These are phyloP conservation scores for Triplophysa yarkandensis DNA, from an alignment of 2,797 vertebrate species.

Conservation along the genomic window DNA sequence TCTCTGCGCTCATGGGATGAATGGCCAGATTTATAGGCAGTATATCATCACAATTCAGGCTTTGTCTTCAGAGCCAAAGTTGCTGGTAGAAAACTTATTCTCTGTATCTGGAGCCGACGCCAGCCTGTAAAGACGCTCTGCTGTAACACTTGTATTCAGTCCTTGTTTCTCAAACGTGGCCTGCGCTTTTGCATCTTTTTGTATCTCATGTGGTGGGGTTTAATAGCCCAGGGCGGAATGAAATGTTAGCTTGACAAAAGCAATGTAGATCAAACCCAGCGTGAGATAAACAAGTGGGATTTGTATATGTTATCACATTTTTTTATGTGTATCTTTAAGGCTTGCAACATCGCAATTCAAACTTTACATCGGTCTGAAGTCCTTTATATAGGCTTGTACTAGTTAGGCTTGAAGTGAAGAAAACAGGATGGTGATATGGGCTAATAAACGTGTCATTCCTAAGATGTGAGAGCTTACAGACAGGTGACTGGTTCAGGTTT, in stretches of 20 bases:
- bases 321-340: no score
- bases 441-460: slow-evolving; percentile 40
- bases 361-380: background rate
- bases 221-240: slow-evolving; percentile 41
- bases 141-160: background rate
- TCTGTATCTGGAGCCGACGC: slow-evolving; percentile 36
- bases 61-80: slow-evolving; percentile 42
- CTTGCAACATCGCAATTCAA: no score
- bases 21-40: slow-evolving; percentile 42
- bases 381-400: background rate
- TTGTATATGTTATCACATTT: background rate
- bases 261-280: slow-evolving; percentile 47
- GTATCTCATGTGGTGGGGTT: slow-evolving; percentile 36
- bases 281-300: background rate
- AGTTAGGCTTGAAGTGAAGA: slow-evolving; percentile 12
- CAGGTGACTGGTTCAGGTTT: slow-evolving; percentile 26
- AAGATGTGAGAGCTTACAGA: slow-evolving; percentile 31
- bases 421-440: background rate
- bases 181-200: background rate
- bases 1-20: slow-evolving; percentile 21
- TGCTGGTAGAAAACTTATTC: slow-evolving; percentile 17
- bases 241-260: slow-evolving; percentile 42
- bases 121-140: slow-evolving; percentile 25
- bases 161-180: background rate
- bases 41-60: slow-evolving; percentile 45